phyloP scores from a whole-genome alignment of 2,888 invertebrate species.

The Eupeodes latifasciatus region DNA sequence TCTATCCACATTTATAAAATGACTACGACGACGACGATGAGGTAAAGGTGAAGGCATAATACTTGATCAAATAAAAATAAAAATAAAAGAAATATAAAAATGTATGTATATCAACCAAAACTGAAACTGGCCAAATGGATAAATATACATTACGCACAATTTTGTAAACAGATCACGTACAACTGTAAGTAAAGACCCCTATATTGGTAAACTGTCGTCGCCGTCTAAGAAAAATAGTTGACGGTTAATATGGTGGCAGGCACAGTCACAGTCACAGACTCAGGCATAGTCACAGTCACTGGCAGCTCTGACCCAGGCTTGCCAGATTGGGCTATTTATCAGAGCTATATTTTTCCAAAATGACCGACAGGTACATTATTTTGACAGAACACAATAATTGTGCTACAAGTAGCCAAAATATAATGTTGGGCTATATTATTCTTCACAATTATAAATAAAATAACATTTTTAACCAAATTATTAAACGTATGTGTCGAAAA shows the following conservation, averaged over 20 bases:
- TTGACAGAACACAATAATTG: too few species aligned
- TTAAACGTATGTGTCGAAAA: too few species aligned
- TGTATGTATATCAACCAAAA: slow-evolving; percentile 38
- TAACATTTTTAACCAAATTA: too few species aligned
- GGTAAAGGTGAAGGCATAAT: slow-evolving; percentile 49
- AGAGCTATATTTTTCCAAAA: too few species aligned
- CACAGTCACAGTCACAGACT: neutral
- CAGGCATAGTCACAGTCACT: too few species aligned
- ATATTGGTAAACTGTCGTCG: slow-evolving; percentile 74
- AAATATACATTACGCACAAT: slow-evolving; percentile 64
- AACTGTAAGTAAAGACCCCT: slow-evolving; percentile 70
- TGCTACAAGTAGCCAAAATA: too few species aligned
- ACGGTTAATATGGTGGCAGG: slow-evolving; percentile 30
- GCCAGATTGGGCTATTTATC: too few species aligned
- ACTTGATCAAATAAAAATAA: slow-evolving; percentile 27
- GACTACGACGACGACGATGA: neutral
- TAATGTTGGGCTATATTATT: too few species aligned
- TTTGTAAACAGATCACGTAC: slow-evolving; percentile 72
- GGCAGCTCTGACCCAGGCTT: too few species aligned
- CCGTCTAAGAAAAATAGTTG: slow-evolving; percentile 49
- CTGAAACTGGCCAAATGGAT: slow-evolving; percentile 58
- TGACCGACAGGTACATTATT: too few species aligned
- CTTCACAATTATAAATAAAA: too few species aligned
- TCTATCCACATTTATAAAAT: slow-evolving; percentile 23
- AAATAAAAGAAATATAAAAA: neutral